Percentiles rank a stretch among this genome's conserved stretches.
These are phyloP conservation scores for Nomada fabriciana DNA, from an alignment of 2,888 invertebrate genomes.

Conservation along the genomic window DNA sequence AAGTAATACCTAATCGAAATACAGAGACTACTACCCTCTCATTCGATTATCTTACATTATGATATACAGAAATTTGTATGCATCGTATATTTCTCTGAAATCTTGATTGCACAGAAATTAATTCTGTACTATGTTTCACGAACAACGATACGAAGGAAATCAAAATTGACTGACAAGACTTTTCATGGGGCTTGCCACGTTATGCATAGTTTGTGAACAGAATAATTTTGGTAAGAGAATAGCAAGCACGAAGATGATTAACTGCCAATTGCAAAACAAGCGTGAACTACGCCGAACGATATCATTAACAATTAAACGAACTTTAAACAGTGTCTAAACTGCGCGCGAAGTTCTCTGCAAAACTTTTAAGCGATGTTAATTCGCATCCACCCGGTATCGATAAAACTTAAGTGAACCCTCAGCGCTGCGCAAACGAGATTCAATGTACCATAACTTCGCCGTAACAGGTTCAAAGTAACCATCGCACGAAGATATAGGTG, in stretches of 20 bases:
- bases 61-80: too few species aligned
- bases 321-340: neutral
- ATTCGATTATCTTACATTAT: too few species aligned
- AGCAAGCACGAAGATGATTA: neutral
- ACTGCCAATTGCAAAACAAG: neutral
- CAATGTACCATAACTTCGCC: neutral
- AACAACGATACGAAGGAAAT: too few species aligned
- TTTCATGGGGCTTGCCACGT: too few species aligned
- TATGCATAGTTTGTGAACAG: too few species aligned
- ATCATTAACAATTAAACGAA: neutral
- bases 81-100: too few species aligned
- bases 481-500: neutral
- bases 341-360: neutral
- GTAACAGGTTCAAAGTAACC: neutral
- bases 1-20: too few species aligned
- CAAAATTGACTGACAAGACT: too few species aligned
- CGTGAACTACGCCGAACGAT: too few species aligned
- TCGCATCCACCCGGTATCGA: conserved; percentile 9
- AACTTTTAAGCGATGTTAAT: conserved; percentile 21
- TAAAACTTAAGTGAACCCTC: conserved; percentile 21
- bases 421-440: neutral
- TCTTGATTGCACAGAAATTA: too few species aligned
- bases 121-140: too few species aligned
- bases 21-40: too few species aligned
- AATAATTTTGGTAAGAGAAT: neutral